A percentile compares a stretch with the other conserved stretches of the same genome.
Conservation (phyloP, 2,113 vertebrate genomes). For the Pogona vitticeps region DNA sequence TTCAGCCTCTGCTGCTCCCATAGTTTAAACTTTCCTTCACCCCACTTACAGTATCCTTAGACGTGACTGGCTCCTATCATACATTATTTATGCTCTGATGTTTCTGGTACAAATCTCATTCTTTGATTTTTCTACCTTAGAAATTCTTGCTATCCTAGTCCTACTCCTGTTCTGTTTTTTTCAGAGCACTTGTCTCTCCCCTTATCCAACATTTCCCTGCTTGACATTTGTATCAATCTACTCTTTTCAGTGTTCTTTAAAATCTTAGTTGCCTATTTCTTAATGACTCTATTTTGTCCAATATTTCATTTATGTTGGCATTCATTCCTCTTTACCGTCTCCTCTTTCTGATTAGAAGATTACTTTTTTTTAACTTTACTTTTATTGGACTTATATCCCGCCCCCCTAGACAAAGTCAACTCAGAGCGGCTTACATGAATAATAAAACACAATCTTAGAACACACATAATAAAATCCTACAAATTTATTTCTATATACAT, state of each 20-base stretch:
- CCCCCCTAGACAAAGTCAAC: too few species aligned
- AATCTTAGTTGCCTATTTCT: background rate
- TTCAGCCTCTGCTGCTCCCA: background rate
- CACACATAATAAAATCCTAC: too few species aligned
- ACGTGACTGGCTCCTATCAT: background rate
- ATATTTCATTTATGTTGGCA: background rate
- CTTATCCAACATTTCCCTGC: background rate
- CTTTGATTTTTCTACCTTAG: background rate
- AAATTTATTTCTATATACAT: too few species aligned
- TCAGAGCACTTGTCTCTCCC: background rate
- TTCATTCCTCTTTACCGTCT: background rate
- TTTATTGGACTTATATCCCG: too few species aligned
- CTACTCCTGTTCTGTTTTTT: background rate
- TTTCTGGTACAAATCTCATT: background rate
- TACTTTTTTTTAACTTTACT: too few species aligned
- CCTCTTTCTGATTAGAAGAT: background rate
- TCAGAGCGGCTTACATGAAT: too few species aligned
- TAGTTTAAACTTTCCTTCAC: background rate
- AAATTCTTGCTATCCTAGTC: background rate
- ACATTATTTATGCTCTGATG: background rate
- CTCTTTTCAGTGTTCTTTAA: background rate
- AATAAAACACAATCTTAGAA: too few species aligned
- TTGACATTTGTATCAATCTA: background rate
- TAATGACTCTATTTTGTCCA: background rate
- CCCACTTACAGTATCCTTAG: background rate